phyloP scores from a whole-genome alignment of 2,113 vertebrate genomes.

The Columbina picui region DNA sequence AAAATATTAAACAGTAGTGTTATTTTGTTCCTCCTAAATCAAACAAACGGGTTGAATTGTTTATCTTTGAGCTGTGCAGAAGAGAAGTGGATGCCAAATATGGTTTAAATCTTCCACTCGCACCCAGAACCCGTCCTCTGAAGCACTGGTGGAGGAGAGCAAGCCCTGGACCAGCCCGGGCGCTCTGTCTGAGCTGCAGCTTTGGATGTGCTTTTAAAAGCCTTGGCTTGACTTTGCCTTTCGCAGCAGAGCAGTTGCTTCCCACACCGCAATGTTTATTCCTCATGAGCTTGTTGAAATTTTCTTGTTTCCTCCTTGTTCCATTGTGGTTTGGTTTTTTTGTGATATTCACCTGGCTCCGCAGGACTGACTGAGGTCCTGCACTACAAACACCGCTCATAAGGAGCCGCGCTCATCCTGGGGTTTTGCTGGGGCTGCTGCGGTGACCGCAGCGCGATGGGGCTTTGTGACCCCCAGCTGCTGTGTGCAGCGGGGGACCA shows the following conservation, averaged over 20 bases:
- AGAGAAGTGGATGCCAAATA: background rate
- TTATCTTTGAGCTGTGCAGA: background rate
- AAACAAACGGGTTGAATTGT: background rate
- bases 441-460: accelerated
- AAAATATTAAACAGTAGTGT: background rate
- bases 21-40: background rate
- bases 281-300: background rate
- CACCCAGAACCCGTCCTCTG: background rate
- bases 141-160: background rate
- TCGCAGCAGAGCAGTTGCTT: background rate
- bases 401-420: background rate
- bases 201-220: background rate
- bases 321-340: background rate
- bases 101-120: background rate
- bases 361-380: background rate
- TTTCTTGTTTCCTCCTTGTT: background rate
- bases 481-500: accelerated
- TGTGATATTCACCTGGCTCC: background rate
- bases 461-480: background rate
- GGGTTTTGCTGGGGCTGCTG: background rate
- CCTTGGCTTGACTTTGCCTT: background rate
- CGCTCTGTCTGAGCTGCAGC: background rate
- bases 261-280: background rate
- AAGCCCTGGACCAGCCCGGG: background rate
- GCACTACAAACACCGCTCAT: accelerated